Evolutionary conservation across 2,888 invertebrate genomes (phyloP).

Genomic region (Dryococelus australis): DNA sequence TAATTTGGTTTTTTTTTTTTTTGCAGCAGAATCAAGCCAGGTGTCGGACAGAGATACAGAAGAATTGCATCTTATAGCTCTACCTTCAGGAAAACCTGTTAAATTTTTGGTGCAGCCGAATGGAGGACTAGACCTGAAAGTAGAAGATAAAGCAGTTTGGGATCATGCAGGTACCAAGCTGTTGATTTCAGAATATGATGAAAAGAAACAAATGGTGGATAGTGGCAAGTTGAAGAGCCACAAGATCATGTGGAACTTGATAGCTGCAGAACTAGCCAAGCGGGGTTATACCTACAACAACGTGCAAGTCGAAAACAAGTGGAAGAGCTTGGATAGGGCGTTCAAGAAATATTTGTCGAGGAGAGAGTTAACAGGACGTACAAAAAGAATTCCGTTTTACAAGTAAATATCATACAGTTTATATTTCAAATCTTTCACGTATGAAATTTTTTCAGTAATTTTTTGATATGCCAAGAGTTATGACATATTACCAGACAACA

Average conservation of each 20-base stretch:
- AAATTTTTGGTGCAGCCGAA: neutral
- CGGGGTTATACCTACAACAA: neutral
- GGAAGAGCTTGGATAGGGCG: neutral
- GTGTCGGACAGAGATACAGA: neutral
- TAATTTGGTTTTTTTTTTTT: neutral
- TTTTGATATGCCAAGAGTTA: too few species aligned
- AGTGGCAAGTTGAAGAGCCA: conserved; percentile 7
- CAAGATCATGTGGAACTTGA: neutral
- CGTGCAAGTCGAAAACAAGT: conserved; percentile 2
- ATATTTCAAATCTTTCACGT: too few species aligned
- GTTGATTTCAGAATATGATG: conserved; percentile 4
- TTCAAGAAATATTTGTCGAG: neutral
- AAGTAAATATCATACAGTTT: neutral
- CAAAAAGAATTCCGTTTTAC: neutral
- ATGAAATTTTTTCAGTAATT: too few species aligned
- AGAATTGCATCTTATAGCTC: neutral
- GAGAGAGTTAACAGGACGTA: neutral
- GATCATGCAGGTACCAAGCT: neutral
- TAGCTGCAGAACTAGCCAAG: neutral
- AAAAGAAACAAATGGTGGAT: neutral
- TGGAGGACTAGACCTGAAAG: neutral
- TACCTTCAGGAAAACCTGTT: neutral
- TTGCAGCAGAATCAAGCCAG: neutral
- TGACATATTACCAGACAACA: too few species aligned
- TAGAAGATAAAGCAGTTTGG: neutral